Evolutionary conservation across 2,888 invertebrate genomes (phyloP).

Genomic region (Platerodrilus igneus): DNA sequence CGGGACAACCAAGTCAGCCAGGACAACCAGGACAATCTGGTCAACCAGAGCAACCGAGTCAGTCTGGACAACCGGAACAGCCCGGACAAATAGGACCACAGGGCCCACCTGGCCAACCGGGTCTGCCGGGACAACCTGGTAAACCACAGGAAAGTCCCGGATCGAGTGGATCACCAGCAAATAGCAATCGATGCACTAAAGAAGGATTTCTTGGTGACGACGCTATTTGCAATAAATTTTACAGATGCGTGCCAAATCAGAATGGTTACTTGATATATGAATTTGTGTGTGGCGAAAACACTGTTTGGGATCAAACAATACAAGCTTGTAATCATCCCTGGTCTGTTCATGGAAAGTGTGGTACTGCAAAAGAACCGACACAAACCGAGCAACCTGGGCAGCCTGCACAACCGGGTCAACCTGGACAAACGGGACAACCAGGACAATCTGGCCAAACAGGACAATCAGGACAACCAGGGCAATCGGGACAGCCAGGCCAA

Average conservation of each 20-base stretch:
- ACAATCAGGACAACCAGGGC: slow-evolving; percentile 10
- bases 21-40: slow-evolving; percentile 28
- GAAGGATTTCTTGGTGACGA: slow-evolving; percentile 12
- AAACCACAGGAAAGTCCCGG: no score
- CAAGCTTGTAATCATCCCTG: slow-evolving; percentile 19
- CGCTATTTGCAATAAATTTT: slow-evolving; percentile 67
- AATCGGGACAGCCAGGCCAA: slow-evolving; percentile 18
- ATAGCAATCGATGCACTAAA: slow-evolving; percentile 22
- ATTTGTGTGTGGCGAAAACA: slow-evolving; percentile 61
- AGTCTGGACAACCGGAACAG: slow-evolving; percentile 20
- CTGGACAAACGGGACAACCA: slow-evolving; percentile 12
- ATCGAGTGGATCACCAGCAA: no score
- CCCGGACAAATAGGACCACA: slow-evolving; percentile 18
- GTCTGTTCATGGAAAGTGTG: slow-evolving; percentile 26
- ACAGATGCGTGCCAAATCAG: slow-evolving; percentile 64
- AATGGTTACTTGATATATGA: slow-evolving; percentile 62
- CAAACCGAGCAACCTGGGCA: slow-evolving; percentile 15
- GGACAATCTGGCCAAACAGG: slow-evolving; percentile 15
- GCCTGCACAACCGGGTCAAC: slow-evolving; percentile 11
- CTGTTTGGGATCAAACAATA: slow-evolving; percentile 20
- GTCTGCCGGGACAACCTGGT: slow-evolving; percentile 16
- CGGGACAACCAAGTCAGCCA: slow-evolving; percentile 22
- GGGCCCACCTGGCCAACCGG: slow-evolving; percentile 21
- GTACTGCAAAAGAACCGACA: slow-evolving; percentile 15
- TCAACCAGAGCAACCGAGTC: slow-evolving; percentile 20